Evolutionary conservation across 2,797 vertebrate genomes (phyloP), one percentile per base, ranked within the genome.

Genomic region (Orestias chungarensis): DNA sequence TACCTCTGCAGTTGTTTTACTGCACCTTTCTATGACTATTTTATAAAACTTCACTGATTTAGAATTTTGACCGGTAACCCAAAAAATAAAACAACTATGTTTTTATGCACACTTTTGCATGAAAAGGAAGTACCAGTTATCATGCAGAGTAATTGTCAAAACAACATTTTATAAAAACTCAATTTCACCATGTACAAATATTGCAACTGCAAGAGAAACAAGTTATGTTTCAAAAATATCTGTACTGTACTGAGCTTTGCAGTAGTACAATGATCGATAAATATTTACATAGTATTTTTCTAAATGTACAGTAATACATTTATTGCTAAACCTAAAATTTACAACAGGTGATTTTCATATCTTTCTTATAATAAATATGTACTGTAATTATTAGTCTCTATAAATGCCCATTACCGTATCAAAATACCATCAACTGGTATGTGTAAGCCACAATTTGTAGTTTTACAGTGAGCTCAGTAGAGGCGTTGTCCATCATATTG

Each of bases 261-360:
- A 76, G 57, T 74, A 66, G 47, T 44, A 82, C 33, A 74, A 64
- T 47, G 77, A 61, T 76, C 49, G 59, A 52, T 77, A 71, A 64
- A 62, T 70, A 81, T 79, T 72, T 80, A 85, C 47, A 76, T 54
- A 78, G 76, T 68, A 76, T 79, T 83, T n/a, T 77, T 84, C 85
- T 79, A 78, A 81, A 84, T 76, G 66, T 71, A 83, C 74, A 78
- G 76, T 78, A 80, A 87, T 69, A 73, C n/a, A 82, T 57, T 89
- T 82, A 62, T 81, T 90, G 83, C 74, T 75, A 74, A 61, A 71
- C n/a, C 42, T 75, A 54, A 61, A 44, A 72, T 80, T 82, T 79
- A 78, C 67, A 88, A 64, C 50, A 74, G 72, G 68, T 65, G 8
- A 69, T 57, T 72, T 74, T 68, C 69, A 84, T 55, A 75, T 59